These are phyloP conservation scores for Emydoidea blandingii DNA, from an alignment of 2,797 vertebrate genomes.

Conservation along the genomic window DNA sequence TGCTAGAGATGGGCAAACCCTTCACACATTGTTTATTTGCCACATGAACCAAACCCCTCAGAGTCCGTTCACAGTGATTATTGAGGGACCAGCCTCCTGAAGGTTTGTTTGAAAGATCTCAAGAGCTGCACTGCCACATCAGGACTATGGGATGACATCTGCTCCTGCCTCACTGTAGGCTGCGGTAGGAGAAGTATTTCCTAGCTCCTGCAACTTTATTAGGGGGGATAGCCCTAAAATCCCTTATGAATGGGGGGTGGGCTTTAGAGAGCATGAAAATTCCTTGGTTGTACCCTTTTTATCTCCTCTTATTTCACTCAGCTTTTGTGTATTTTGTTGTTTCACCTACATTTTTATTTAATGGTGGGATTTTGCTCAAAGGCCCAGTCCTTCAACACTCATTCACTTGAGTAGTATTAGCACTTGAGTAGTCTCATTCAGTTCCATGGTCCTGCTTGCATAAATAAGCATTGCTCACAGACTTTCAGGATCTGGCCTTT, in stretches of 20 bases:
- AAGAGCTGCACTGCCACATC: neutral
- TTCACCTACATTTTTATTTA: neutral
- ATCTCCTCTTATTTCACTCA: neutral
- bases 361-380: neutral
- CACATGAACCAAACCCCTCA: neutral
- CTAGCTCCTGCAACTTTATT: neutral
- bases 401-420: neutral
- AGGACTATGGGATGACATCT: neutral
- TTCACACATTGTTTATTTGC: neutral
- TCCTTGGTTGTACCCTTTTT: neutral
- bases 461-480: neutral
- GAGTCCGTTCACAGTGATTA: neutral
- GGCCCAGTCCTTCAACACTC: neutral
- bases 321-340: neutral
- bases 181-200: neutral
- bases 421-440: neutral
- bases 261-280: neutral
- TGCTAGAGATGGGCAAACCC: neutral
- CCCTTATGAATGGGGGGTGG: accelerated
- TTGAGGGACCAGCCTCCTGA: neutral
- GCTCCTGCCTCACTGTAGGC: neutral
- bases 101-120: neutral
- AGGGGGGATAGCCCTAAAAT: constrained; percentile 7
- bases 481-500: neutral
- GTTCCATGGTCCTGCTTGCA: neutral